Evolutionary conservation across 2,888 invertebrate genomes (phyloP).

Genomic region (Apamea sordens): DNA sequence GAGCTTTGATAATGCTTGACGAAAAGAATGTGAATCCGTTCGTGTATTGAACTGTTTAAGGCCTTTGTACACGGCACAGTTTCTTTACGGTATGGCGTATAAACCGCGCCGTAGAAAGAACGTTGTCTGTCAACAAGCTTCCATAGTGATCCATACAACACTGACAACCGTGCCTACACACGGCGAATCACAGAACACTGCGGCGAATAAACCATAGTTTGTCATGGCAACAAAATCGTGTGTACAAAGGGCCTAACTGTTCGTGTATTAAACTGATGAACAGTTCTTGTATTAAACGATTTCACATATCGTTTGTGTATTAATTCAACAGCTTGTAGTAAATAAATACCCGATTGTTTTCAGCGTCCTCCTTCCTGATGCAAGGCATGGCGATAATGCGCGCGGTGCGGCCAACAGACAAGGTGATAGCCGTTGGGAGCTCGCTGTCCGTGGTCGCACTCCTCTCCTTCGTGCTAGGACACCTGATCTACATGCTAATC

Average conservation of each 20-base stretch:
- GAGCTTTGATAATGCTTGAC: background rate
- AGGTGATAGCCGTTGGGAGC: conserved; percentile 78
- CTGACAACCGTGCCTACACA: background rate
- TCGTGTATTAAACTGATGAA: too few species aligned
- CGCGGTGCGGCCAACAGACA: conserved; percentile 76
- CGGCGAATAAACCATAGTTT: background rate
- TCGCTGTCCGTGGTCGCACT: conserved; percentile 75
- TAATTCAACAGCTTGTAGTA: background rate
- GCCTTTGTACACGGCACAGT: too few species aligned
- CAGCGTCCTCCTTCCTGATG: conserved; percentile 83
- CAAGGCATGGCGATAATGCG: conserved; percentile 84
- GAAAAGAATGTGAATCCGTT: background rate
- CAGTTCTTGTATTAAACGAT: background rate
- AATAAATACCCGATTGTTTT: conserved; percentile 24
- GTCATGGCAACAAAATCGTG: background rate
- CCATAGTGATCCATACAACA: too few species aligned
- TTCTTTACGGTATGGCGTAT: too few species aligned
- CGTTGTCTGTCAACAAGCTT: too few species aligned
- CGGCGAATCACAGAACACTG: too few species aligned
- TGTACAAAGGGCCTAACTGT: too few species aligned
- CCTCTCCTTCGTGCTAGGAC: conserved; percentile 77
- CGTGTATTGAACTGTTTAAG: background rate
- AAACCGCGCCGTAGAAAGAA: too few species aligned
- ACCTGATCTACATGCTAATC: conserved; percentile 79
- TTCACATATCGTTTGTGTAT: background rate